Evolutionary conservation across 2,113 vertebrate species (phyloP).

Genomic region (Muntiacus reevesi): DNA sequence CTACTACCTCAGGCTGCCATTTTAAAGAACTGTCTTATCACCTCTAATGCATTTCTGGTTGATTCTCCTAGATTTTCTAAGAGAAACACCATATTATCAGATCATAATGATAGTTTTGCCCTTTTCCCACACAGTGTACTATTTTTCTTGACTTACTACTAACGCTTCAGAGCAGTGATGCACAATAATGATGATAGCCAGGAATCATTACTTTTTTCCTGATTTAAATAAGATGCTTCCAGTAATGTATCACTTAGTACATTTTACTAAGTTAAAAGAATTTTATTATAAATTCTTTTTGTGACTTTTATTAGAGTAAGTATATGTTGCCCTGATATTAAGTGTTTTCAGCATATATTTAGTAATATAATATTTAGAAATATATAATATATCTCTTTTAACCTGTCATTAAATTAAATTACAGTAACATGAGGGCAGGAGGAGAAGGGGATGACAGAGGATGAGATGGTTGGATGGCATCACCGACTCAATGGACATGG

Average conservation of each 20-base stretch:
- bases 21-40: not conserved
- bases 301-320: not conserved
- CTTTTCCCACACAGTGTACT: not conserved
- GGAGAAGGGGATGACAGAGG: not conserved
- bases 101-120: not conserved
- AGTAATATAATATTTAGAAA: not conserved
- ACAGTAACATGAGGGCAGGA: not conserved
- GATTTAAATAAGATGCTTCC: not conserved
- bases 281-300: not conserved
- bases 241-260: not conserved
- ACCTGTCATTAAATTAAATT: not conserved
- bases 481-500: not conserved
- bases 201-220: not conserved
- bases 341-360: not conserved
- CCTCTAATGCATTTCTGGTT: not conserved
- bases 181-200: not conserved
- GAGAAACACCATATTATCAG: not conserved
- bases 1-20: not conserved
- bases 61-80: not conserved
- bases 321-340: not conserved
- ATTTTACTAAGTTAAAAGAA: not conserved
- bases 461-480: not conserved
- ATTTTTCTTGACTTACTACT: not conserved
- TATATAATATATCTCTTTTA: not conserved
- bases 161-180: not conserved